phyloP scores from a whole-genome alignment of 1,140 invertebrate species.

The Neodiprion pinetum region DNA sequence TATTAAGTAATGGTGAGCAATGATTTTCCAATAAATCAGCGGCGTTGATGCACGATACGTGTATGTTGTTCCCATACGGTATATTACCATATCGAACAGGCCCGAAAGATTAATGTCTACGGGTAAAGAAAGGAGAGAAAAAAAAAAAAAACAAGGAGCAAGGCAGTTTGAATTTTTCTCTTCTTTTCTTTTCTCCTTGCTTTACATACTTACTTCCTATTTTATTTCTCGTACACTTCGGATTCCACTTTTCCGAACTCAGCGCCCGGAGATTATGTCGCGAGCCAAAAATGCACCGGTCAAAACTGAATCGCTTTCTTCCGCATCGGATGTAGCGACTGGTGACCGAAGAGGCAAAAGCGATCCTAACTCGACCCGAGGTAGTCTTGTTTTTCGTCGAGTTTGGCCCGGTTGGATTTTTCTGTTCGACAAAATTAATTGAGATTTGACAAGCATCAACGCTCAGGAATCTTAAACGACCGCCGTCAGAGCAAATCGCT shows the following conservation, averaged over 20 bases:
- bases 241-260: too few relatives aligned
- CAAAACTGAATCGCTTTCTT: not conserved
- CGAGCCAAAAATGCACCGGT: not conserved
- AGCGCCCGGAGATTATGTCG: not conserved
- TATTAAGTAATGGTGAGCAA: not conserved
- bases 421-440: not conserved
- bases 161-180: not conserved
- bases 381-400: not conserved
- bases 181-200: not conserved
- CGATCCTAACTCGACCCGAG: not conserved
- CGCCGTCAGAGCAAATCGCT: conserved; percentile 3
- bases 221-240: too few relatives aligned
- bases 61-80: not conserved
- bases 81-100: not conserved
- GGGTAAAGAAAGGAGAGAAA: not conserved
- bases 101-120: not conserved
- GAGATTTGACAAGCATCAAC: conserved; percentile 7
- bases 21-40: conserved; percentile 4
- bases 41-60: not conserved
- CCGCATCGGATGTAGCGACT: not conserved
- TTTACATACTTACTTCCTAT: not conserved
- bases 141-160: not conserved
- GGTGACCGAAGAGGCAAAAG: not conserved
- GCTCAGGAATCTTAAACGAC: conserved; percentile 7
- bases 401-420: too few relatives aligned